These are phyloP conservation scores for Lepeophtheirus salmonis DNA, from an alignment of 1,140 invertebrate genomes.

Conservation along the genomic window DNA sequence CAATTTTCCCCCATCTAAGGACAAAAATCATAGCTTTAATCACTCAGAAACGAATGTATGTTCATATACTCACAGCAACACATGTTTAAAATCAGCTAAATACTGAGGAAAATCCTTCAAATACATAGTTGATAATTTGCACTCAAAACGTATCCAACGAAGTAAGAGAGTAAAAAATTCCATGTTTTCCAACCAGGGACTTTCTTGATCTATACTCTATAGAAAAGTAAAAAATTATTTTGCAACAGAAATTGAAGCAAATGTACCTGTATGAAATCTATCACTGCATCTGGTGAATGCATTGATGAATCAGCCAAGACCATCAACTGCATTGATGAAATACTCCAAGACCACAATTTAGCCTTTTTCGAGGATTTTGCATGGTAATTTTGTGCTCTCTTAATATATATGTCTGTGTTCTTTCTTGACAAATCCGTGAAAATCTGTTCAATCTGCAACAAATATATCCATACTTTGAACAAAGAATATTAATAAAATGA, in stretches of 20 bases:
- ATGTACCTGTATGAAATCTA: conserved; percentile 11
- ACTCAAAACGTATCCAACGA: conserved; percentile 54
- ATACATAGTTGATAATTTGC: conserved; percentile 62
- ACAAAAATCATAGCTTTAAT: conserved; percentile 9
- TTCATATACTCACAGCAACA: conserved; percentile 51
- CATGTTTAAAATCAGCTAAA: conserved; percentile 54
- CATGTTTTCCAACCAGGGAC: conserved; percentile 77
- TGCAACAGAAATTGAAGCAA: background rate
- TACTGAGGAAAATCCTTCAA: conserved; percentile 91
- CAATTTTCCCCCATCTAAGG: conserved; percentile 19
- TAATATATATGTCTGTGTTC: conserved; percentile 85
- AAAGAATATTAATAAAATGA: conserved; percentile 4
- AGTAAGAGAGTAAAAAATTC: conserved; percentile 88
- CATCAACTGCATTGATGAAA: background rate
- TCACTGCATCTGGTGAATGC: background rate
- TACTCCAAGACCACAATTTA: background rate
- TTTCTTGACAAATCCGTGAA: conserved; percentile 64
- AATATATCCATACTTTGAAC: too few relatives aligned
- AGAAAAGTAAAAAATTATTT: background rate
- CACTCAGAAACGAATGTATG: background rate
- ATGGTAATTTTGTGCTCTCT: conserved; percentile 43
- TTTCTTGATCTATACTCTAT: conserved; percentile 25
- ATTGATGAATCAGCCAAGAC: conserved; percentile 3
- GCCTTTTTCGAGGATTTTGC: background rate
- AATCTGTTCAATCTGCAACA: conserved; percentile 52